These are phyloP conservation scores for Pocota personata DNA, from an alignment of 2,888 invertebrate species.

Conservation along the genomic window DNA sequence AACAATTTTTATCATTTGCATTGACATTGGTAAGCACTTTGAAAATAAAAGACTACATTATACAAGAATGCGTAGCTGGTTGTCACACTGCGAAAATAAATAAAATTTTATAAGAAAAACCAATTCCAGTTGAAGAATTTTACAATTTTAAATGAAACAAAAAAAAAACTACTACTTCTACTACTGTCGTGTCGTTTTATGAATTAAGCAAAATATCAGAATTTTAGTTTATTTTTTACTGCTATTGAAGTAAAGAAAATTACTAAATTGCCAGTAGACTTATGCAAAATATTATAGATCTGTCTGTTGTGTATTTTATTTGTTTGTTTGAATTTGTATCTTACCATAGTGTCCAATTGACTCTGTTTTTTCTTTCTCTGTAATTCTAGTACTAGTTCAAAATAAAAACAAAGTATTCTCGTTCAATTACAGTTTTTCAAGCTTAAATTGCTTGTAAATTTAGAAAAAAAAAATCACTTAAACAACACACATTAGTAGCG, in stretches of 20 bases:
- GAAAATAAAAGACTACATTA: conserved; percentile 40
- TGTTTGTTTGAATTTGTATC: background rate
- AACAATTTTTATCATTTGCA: conserved; percentile 43
- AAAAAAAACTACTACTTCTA: conserved; percentile 35
- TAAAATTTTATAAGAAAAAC: conserved; percentile 69
- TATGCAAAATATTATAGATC: background rate
- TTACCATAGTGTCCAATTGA: background rate
- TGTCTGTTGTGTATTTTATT: conserved; percentile 19
- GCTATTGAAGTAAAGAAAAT: background rate
- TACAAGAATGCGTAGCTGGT: conserved; percentile 27
- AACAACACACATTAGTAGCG: conserved; percentile 37
- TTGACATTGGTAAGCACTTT: conserved; percentile 45
- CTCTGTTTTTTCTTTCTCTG: background rate
- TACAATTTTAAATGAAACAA: conserved; percentile 1
- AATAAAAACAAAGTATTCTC: conserved; percentile 18
- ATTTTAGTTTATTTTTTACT: conserved; percentile 29
- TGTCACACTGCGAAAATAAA: conserved; percentile 30
- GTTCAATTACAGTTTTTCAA: conserved; percentile 36
- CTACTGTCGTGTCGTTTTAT: conserved; percentile 61
- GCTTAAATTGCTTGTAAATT: conserved; percentile 50
- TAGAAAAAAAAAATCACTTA: conserved; percentile 28
- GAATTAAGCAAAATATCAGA: conserved; percentile 19
- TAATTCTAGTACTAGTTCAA: conserved; percentile 2
- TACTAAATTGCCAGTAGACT: conserved; percentile 37
- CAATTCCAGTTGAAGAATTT: conserved; percentile 47